phyloP scores from a whole-genome alignment of 2,113 vertebrate genomes.

The Chaetops frenatus region DNA sequence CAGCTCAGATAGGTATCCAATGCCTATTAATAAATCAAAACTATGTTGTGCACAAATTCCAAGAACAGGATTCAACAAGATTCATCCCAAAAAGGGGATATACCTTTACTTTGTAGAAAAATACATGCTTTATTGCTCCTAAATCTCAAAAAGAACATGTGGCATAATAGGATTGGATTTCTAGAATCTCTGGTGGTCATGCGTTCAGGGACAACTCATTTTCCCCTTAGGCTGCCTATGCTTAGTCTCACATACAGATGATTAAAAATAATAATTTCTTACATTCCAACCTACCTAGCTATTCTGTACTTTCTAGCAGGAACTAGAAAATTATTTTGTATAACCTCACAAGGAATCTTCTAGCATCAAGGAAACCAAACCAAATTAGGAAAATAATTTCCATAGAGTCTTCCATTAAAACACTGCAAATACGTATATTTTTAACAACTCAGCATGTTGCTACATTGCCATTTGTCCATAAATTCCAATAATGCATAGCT shows the following conservation, averaged over 20 bases:
- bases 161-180: background rate
- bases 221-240: background rate
- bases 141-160: background rate
- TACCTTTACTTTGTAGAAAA: background rate
- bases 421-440: conserved; percentile 24
- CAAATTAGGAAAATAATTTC: conserved; percentile 5
- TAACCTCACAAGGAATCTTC: background rate
- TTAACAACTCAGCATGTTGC: conserved; percentile 25
- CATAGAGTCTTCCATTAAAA: conserved; percentile 12
- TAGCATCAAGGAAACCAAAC: background rate
- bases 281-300: background rate
- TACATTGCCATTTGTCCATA: conserved; percentile 16
- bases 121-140: accelerated
- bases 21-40: background rate
- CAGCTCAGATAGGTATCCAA: background rate
- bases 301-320: background rate
- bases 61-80: background rate
- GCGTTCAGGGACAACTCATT: background rate
- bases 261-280: background rate
- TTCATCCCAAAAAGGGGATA: background rate
- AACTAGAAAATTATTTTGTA: background rate
- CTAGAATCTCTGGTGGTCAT: background rate
- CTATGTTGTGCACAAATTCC: background rate
- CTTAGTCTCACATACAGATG: background rate
- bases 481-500: conserved; percentile 33